Conservation (phyloP, 2,113 vertebrate species). For the Hirundichthys speculiger region DNA sequence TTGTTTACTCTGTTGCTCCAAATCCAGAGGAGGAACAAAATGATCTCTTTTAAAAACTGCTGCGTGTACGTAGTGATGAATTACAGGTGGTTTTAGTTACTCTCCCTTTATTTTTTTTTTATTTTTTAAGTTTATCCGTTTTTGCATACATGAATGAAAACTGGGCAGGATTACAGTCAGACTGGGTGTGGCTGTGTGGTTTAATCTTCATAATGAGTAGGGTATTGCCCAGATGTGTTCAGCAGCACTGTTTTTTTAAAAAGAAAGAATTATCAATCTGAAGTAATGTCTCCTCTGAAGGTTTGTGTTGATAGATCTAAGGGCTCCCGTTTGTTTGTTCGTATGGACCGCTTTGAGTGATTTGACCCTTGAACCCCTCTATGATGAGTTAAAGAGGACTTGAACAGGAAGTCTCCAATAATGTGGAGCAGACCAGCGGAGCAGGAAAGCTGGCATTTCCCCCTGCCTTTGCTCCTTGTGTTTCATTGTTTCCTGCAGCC, state of each 20-base stretch:
- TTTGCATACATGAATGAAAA: no score
- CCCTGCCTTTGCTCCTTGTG: constrained; percentile 43
- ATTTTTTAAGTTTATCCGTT: no score
- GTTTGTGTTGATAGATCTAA: background rate
- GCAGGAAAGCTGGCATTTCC: constrained; percentile 66
- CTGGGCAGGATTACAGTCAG: no score
- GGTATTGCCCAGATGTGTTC: no score
- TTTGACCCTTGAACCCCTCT: constrained; percentile 64
- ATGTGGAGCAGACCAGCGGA: constrained; percentile 39
- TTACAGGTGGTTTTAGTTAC: constrained; percentile 26
- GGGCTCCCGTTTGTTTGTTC: constrained; percentile 20
- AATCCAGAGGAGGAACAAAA: constrained; percentile 40
- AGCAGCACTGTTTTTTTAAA: no score
- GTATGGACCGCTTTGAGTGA: constrained; percentile 29
- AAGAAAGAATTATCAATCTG: background rate
- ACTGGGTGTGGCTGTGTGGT: no score
- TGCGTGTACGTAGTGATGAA: constrained; percentile 53
- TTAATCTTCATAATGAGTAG: no score
- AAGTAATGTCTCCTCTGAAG: background rate
- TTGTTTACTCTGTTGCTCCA: constrained; percentile 60
- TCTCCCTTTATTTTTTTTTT: no score
- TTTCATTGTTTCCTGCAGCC: constrained; percentile 70
- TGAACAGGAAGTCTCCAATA: constrained; percentile 62
- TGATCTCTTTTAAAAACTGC: constrained; percentile 37
- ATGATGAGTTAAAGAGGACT: constrained; percentile 26